Evolutionary conservation across 2,888 invertebrate genomes (phyloP), one percentile per base, ranked within the genome.

Genomic region (Corbicula japonica): DNA sequence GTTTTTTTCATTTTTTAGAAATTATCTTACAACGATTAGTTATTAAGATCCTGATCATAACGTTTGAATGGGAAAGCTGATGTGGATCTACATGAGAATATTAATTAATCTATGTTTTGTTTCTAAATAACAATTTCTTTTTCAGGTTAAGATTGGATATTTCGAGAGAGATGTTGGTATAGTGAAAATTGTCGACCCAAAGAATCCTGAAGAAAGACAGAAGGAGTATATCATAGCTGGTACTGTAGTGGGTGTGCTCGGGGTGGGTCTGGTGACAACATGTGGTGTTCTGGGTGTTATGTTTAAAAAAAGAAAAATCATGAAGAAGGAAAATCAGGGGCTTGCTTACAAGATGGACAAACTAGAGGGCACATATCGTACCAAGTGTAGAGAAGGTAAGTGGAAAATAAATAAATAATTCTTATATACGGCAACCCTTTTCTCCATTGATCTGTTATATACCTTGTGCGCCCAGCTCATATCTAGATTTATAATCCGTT

Each of bases 331-430:
- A 94, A 99, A 99, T 94, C 98, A 98, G 94, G 96, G 98, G 79
- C 98, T 99, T 91, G 98, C 99, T 94, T 97, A 99, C 89, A 99
- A 99, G 94, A 98, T 99, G 97, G 99, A 99, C 89, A 98, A 98
- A 2, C 94, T 99, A 77, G 99, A 99, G 94, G 98, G 98, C 93
- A 99, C 98, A 93, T 99, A 99, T 0, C 95, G 99, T 84, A 96
- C 98, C 84, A 99, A 99, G 94, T 99, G 99, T 94, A 99, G 99
- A 94, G 97, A 99, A 95, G 94, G 93, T 92, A 72, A n/a, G n/a
- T n/a, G n/a, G n/a, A n/a, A n/a, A n/a, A n/a, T n/a, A n/a, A n/a
- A n/a, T n/a, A n/a, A n/a, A n/a, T n/a, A n/a, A n/a, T n/a, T n/a
- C n/a, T n/a, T n/a, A n/a, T n/a, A n/a, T n/a, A n/a, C n/a, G n/a